Evolutionary conservation across 2,797 vertebrate species (phyloP).

Genomic region (Anniella stebbinsi): DNA sequence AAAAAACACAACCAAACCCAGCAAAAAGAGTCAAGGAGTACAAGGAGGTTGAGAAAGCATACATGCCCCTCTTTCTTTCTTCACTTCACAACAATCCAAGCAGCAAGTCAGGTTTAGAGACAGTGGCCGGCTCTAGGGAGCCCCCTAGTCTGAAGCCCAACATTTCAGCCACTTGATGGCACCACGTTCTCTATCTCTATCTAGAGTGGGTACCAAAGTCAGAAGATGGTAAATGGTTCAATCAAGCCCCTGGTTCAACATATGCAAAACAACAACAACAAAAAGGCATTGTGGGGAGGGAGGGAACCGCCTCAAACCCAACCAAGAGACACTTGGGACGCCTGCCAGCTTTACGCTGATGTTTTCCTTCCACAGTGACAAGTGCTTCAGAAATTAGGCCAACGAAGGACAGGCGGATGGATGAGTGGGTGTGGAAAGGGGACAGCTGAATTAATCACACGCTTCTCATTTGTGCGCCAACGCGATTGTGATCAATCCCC

Average conservation of each 20-base stretch:
- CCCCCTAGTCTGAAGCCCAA: background rate
- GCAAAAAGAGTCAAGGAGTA: no score
- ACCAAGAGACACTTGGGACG: background rate
- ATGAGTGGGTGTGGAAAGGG: conserved; percentile 26
- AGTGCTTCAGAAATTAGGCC: conserved; percentile 27
- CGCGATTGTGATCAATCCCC: conserved; percentile 16
- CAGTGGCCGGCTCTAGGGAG: background rate
- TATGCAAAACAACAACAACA: no score
- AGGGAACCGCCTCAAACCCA: background rate
- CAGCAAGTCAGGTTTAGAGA: background rate
- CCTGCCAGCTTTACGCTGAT: background rate
- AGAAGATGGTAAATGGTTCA: background rate
- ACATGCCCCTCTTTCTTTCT: no score
- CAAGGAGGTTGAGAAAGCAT: no score
- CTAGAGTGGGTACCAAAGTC: no score
- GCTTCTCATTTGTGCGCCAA: conserved; percentile 25
- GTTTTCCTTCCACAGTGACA: conserved; percentile 30
- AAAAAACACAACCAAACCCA: no score
- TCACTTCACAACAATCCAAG: no score
- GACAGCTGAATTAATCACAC: conserved; percentile 44
- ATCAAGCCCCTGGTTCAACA: background rate
- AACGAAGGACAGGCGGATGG: conserved; percentile 20
- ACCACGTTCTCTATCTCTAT: background rate
- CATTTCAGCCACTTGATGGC: background rate
- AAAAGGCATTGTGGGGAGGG: background rate